Evolutionary conservation across 1,140 invertebrate species (phyloP).

Genomic region (Ridgeia piscesae): DNA sequence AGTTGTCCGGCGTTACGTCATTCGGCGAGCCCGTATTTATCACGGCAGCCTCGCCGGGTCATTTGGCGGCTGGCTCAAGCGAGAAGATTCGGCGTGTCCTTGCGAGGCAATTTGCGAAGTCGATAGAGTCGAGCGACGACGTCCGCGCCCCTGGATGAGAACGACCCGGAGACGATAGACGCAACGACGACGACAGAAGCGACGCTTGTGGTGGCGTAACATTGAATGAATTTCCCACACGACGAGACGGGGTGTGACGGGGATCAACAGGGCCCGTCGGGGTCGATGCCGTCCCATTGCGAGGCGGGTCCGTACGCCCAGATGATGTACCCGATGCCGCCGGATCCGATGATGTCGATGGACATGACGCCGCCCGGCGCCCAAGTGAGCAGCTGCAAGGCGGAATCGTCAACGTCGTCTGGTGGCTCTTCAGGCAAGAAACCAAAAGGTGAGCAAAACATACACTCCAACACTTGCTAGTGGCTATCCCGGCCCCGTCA

Average conservation of each 20-base stretch:
- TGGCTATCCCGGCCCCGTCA: background rate
- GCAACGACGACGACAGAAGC: background rate
- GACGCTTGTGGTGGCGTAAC: background rate
- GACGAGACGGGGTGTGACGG: background rate
- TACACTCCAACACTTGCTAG: background rate
- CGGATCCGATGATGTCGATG: background rate
- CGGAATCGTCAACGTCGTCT: background rate
- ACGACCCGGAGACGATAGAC: background rate
- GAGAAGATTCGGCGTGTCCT: background rate
- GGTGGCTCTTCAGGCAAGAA: background rate
- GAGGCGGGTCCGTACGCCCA: background rate
- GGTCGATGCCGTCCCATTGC: background rate
- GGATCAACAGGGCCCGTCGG: background rate
- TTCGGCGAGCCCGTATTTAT: background rate
- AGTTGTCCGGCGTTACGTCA: conserved; percentile 3
- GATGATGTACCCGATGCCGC: background rate
- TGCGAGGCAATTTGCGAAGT: background rate
- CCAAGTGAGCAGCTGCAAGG: background rate
- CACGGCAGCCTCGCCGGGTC: background rate
- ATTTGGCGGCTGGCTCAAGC: background rate
- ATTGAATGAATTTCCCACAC: background rate
- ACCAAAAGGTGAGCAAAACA: background rate
- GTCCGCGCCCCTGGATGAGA: background rate
- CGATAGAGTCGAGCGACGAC: background rate
- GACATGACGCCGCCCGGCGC: background rate